These are phyloP conservation scores for Phylloscopus trochilus DNA, from an alignment of 2,113 vertebrate genomes.

Conservation along the genomic window DNA sequence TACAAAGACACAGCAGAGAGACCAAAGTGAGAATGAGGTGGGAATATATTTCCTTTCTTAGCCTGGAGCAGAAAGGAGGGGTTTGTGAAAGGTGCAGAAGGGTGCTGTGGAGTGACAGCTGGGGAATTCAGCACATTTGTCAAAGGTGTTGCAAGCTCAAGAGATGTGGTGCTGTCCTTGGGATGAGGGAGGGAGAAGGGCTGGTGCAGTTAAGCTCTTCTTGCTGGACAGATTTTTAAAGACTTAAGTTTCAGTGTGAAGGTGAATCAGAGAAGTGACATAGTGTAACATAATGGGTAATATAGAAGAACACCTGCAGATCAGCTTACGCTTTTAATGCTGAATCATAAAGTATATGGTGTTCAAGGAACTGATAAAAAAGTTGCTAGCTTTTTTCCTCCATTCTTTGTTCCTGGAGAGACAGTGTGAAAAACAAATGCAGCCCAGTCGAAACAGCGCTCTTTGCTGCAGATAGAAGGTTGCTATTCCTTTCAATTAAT, in stretches of 20 bases:
- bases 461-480: neutral
- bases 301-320: neutral
- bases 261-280: neutral
- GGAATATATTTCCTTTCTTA: neutral
- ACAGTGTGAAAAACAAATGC: neutral
- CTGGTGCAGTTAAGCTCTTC: neutral
- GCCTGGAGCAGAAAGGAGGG: neutral
- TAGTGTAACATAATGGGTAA: neutral
- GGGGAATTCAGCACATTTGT: neutral
- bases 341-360: neutral
- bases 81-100: neutral
- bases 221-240: neutral
- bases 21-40: neutral
- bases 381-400: neutral
- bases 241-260: neutral
- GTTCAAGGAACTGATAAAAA: neutral
- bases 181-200: neutral
- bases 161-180: accelerated
- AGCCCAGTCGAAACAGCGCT: neutral
- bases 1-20: neutral
- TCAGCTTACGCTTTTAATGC: neutral
- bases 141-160: neutral
- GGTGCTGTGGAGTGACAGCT: neutral
- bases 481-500: neutral
- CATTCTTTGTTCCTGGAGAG: neutral